Evolutionary conservation across 2,888 invertebrate species (phyloP).

Genomic region (Athalia circularis): DNA sequence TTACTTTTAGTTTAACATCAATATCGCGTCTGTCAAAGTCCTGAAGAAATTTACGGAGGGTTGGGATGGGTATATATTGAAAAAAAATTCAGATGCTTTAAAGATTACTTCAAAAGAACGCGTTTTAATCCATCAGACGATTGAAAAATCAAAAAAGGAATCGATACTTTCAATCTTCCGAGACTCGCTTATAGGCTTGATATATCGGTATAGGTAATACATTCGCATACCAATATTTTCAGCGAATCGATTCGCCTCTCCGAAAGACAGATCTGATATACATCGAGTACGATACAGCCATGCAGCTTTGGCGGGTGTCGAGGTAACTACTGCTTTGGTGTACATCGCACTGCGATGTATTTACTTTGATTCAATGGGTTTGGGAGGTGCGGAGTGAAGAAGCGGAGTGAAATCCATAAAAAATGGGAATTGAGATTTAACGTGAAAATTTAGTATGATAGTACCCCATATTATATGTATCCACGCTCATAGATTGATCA

Average conservation of each 20-base stretch:
- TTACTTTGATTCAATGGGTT: slow-evolving; percentile 24
- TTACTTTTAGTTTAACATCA: too few species aligned
- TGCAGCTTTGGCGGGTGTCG: too few species aligned
- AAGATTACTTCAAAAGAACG: background rate
- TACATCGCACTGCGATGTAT: slow-evolving; percentile 10
- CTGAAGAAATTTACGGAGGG: too few species aligned
- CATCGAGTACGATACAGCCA: too few species aligned
- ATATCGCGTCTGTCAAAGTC: too few species aligned
- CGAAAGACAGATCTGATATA: background rate
- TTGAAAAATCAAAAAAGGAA: slow-evolving; percentile 1
- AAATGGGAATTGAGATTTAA: too few species aligned
- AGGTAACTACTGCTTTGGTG: too few species aligned
- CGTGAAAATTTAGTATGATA: too few species aligned
- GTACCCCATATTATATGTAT: background rate
- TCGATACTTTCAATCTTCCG: slow-evolving; percentile 9
- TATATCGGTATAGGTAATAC: background rate
- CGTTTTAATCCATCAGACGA: background rate
- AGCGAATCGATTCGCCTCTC: background rate
- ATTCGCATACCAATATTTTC: background rate
- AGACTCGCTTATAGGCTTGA: background rate
- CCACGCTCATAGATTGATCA: slow-evolving; percentile 1
- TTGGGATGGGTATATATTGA: background rate
- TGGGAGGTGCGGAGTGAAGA: background rate
- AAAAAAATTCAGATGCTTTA: background rate
- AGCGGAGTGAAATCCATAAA: background rate